These are phyloP conservation scores for Nettapus auritus DNA, from an alignment of 2,113 vertebrate genomes.

Conservation along the genomic window DNA sequence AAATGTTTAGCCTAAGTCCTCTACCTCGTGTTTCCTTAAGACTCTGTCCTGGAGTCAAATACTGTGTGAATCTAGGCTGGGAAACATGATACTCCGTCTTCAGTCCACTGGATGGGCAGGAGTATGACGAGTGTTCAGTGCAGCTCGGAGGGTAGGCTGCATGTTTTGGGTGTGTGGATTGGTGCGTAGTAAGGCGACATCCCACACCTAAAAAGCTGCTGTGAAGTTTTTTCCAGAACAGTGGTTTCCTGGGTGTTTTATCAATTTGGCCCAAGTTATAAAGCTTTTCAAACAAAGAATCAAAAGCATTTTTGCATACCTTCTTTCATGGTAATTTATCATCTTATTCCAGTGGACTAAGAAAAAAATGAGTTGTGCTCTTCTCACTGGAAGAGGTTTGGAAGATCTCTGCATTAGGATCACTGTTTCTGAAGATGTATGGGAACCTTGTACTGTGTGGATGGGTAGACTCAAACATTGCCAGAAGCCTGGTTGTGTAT, in stretches of 20 bases:
- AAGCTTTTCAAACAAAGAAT: neutral
- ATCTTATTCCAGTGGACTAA: neutral
- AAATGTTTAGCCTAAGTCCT: neutral
- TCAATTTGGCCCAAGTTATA: neutral
- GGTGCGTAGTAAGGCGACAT: neutral
- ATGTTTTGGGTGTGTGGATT: neutral
- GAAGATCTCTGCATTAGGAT: neutral
- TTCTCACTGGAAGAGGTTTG: neutral
- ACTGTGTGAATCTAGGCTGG: neutral
- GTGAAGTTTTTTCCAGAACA: neutral
- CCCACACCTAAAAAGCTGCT: neutral
- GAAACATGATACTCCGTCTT: neutral
- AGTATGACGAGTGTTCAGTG: neutral
- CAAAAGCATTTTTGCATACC: neutral
- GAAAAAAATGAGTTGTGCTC: neutral
- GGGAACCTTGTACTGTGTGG: neutral
- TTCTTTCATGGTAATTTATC: neutral
- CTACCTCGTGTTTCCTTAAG: neutral
- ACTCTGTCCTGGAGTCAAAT: neutral
- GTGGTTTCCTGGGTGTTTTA: neutral
- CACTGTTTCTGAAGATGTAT: neutral
- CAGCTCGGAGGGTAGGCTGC: neutral
- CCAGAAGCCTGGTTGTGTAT: neutral
- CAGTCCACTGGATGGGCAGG: neutral
- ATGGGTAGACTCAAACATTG: neutral